Evolutionary conservation across 1,140 invertebrate species (phyloP).

Genomic region (Trichonephila clavata): DNA sequence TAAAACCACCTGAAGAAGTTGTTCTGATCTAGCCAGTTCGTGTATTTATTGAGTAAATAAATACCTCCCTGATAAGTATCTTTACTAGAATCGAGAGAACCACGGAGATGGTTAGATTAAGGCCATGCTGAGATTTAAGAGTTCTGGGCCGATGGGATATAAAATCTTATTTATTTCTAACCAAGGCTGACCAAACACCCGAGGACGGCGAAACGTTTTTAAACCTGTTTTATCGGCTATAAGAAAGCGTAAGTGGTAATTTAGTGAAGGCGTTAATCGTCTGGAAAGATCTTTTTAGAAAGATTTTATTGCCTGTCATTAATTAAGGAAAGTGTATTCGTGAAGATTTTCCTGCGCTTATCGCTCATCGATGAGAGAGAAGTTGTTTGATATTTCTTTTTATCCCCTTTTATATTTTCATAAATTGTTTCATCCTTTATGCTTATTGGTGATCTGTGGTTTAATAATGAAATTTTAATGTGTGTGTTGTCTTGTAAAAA

Average conservation of each 20-base stretch:
- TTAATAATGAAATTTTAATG: background rate
- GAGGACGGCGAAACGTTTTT: background rate
- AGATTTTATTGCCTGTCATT: conserved; percentile 38
- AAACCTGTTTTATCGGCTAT: conserved; percentile 44
- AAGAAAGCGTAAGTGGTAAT: conserved; percentile 33
- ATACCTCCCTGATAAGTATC: background rate
- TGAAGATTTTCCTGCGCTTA: background rate
- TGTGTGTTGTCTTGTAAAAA: background rate
- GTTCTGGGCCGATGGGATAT: background rate
- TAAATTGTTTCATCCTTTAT: background rate
- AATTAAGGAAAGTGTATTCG: conserved; percentile 29
- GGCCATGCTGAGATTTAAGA: background rate
- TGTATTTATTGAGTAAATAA: conserved; percentile 12
- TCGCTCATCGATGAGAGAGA: conserved; percentile 14
- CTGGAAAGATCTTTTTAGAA: background rate
- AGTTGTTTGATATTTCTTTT: background rate
- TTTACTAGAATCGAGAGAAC: background rate
- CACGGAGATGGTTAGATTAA: background rate
- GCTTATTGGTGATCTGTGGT: background rate
- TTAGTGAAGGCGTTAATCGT: conserved; percentile 32
- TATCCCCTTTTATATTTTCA: background rate
- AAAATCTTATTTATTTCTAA: conserved; percentile 21
- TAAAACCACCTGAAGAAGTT: background rate
- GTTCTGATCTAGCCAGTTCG: background rate
- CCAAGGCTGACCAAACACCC: conserved; percentile 29